Conservation (phyloP, 2,888 invertebrate genomes). For the Mellilla xanthometata region DNA sequence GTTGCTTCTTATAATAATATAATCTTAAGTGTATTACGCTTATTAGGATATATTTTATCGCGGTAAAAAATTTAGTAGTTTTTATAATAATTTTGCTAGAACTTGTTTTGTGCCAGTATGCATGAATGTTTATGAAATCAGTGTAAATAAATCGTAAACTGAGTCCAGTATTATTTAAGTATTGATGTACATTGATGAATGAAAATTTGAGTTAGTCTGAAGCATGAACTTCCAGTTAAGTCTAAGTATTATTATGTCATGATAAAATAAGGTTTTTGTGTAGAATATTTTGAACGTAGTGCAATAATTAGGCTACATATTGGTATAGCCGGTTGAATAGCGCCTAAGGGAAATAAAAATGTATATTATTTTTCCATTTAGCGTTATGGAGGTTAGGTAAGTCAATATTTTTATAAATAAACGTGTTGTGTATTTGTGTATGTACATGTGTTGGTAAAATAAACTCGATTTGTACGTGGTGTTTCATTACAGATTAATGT, state of each 20-base stretch:
- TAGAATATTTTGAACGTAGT: conserved; percentile 24
- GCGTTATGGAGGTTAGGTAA: conserved; percentile 41
- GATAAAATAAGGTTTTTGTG: conserved; percentile 13
- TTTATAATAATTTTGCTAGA: conserved; percentile 16
- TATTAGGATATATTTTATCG: conserved; percentile 6
- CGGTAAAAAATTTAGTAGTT: conserved; percentile 12
- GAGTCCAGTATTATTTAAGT: conserved; percentile 12
- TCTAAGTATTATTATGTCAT: conserved; percentile 10
- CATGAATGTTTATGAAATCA: not conserved
- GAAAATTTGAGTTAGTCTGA: conserved; percentile 22
- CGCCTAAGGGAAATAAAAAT: conserved; percentile 22
- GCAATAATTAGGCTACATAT: conserved; percentile 21
- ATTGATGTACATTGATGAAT: conserved; percentile 15
- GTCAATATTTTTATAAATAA: conserved; percentile 71
- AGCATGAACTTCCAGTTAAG: conserved; percentile 21
- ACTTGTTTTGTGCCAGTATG: not conserved
- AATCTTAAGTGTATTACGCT: conserved; percentile 10
- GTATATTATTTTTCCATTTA: conserved; percentile 56
- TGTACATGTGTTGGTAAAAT: conserved; percentile 53
- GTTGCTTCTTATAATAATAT: too few species aligned
- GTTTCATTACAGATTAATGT: too few species aligned
- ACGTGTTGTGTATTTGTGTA: conserved; percentile 66
- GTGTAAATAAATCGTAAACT: conserved; percentile 5
- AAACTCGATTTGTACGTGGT: conserved; percentile 31
- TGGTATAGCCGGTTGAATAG: conserved; percentile 24